Evolutionary conservation across 2,888 invertebrate genomes (phyloP), one percentile per base, ranked within the genome.

Genomic region (Hyles lineata): DNA sequence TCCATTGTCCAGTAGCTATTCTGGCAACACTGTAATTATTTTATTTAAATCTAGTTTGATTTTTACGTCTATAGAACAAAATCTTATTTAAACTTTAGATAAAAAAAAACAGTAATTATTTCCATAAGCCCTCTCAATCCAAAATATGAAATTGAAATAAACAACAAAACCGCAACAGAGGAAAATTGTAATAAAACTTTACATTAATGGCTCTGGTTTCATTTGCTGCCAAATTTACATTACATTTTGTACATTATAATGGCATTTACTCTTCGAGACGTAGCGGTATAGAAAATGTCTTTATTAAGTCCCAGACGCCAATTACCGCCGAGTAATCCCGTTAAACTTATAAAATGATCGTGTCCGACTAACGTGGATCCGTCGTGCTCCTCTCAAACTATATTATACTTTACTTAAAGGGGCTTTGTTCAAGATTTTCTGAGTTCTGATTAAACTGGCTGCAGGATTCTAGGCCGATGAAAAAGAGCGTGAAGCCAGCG

Each of bases 401-500:
- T 58, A 21, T 58, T 43, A 1, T 1, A 19, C 7, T 2, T 7
- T 35, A n/a, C 35, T 72, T 21, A 32, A 43, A 35, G 63, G 35
- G 17, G 72, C 7, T 15, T 11, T 8, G 55, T 15, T 35, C 1
- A 32, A 35, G 35, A 67, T 67, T 63, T 58, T 23, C 35, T 59
- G 61, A 70, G 72, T 0, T 73, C 71, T 73, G 23, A 15, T 19
- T 71, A 71, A 73, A 52, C 17, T 71, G 73, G 74, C 55, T 4
- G 23, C 1, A 21, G 50, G 52, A 71, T 62, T 71, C 67, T 72
- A 72, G 72, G 63, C 67, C 72, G 59, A 59, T 60, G 69, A 85
- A 88, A 79, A 89, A 87, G 87, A 90, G 85, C 89, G 89, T 89
- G 90, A 89, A 89, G 83, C 76, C 80, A 78, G 79, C 81, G 78